Conservation (phyloP, 2,797 vertebrate species). For the Enteromius mattozi region DNA sequence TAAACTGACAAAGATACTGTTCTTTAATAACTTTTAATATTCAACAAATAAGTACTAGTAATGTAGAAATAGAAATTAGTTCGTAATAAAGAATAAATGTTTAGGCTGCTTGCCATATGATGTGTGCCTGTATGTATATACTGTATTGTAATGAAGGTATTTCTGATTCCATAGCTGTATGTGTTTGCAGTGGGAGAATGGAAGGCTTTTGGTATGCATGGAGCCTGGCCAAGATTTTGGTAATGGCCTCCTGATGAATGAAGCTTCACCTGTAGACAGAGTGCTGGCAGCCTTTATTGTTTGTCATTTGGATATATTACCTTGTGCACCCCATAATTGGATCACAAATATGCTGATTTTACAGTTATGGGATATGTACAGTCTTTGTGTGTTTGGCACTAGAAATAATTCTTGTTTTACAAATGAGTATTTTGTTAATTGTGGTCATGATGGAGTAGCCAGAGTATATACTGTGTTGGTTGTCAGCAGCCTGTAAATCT, state of each 20-base stretch:
- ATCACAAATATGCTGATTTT: slow-evolving; percentile 51
- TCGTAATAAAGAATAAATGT: neutral
- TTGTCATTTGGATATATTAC: slow-evolving; percentile 57
- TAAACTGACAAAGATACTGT: slow-evolving; percentile 2
- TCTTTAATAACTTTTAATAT: neutral
- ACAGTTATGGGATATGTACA: slow-evolving; percentile 41
- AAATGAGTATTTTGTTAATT: slow-evolving; percentile 37
- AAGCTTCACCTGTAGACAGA: slow-evolving; percentile 78
- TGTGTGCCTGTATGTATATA: slow-evolving; percentile 3
- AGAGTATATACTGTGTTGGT: neutral
- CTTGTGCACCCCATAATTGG: slow-evolving; percentile 51
- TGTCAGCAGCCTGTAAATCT: slow-evolving; percentile 37
- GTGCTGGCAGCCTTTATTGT: slow-evolving; percentile 57
- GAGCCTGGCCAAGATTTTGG: slow-evolving; percentile 65
- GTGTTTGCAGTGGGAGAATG: slow-evolving; percentile 57
- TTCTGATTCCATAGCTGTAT: slow-evolving; percentile 49
- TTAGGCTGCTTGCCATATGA: slow-evolving; percentile 14
- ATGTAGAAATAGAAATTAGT: neutral
- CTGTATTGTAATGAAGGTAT: slow-evolving; percentile 16
- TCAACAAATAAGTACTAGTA: neutral
- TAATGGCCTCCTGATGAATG: slow-evolving; percentile 66
- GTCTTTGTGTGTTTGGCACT: slow-evolving; percentile 29
- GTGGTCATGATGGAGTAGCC: slow-evolving; percentile 30
- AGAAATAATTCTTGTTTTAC: slow-evolving; percentile 14
- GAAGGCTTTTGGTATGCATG: slow-evolving; percentile 67